Evolutionary conservation across 2,888 invertebrate species (phyloP).

Genomic region (Tyria jacobaeae): DNA sequence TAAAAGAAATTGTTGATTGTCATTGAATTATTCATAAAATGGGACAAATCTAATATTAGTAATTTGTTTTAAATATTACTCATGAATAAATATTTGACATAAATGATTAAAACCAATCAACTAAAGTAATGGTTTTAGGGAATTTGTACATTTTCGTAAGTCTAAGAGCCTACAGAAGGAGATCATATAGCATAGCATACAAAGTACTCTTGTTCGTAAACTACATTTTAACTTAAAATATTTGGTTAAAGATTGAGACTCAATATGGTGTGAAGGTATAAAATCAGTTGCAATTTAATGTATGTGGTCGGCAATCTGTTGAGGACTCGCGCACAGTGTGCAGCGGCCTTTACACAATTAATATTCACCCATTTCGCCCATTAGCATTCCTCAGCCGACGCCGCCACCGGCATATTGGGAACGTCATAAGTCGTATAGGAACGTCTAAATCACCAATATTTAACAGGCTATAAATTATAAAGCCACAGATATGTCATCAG

Average conservation of each 20-base stretch:
- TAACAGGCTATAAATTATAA: constrained; percentile 63
- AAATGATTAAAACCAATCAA: constrained; percentile 40
- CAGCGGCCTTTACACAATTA: constrained; percentile 64
- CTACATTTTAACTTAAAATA: neutral
- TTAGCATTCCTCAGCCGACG: constrained; percentile 71
- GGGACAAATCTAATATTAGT: constrained; percentile 64
- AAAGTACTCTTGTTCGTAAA: neutral
- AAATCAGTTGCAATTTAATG: constrained; percentile 32
- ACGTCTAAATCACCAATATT: constrained; percentile 70
- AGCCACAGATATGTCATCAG: constrained; percentile 52
- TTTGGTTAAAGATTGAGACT: neutral
- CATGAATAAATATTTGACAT: too few species aligned
- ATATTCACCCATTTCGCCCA: constrained; percentile 69
- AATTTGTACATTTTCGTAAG: constrained; percentile 12
- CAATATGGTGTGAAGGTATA: constrained; percentile 10
- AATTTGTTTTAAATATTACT: too few species aligned
- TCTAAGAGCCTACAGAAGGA: neutral
- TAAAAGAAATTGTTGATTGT: constrained; percentile 60
- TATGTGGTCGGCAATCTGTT: constrained; percentile 27
- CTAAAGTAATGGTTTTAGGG: constrained; percentile 66
- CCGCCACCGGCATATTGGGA: constrained; percentile 63
- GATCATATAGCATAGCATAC: neutral
- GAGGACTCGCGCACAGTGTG: constrained; percentile 23
- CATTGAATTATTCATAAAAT: constrained; percentile 69
- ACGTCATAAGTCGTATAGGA: too few species aligned